Base-by-base conservation (phyloP, 2,797 vertebrate genomes). In the Typhlichthys subterraneus region DNA sequence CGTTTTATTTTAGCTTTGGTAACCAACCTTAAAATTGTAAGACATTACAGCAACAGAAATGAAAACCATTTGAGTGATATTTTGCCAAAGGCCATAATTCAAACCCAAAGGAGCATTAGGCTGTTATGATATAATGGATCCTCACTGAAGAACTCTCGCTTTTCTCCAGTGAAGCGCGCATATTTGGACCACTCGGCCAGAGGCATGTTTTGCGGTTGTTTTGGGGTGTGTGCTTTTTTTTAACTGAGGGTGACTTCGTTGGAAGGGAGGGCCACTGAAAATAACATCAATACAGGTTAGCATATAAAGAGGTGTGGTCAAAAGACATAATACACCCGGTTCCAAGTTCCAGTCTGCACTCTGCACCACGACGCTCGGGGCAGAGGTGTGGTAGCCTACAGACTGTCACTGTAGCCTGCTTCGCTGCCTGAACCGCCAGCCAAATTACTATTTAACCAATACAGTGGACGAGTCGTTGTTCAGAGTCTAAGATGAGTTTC, bases 241-340 rank as follows among this genome's bases (percentile, higher is more conserved):
- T 31, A 3, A n/a, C 47, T 49, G 47, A 49, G 13, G 47, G n/a
- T 12, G 45, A 70, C 67, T 52, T 23, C 23, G 11, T 57, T 48
- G 52, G 52, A 23, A 75, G 17, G 76, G 84, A 55, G 81, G 71
- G 79, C 45, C 73, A 10, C 19, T 0, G 23, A 15, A 55, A 61
- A 5, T 13, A 7, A 33, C 58, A 61, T 67, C 61, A 72, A 63
- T 42, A 63, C 55, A 64, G 46, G 1, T 65, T 8, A 60, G 58
- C 54, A 79, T 52, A 48, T 5, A n/a, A 17, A 67, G 77, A 73
- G 89, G 88, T 81, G 88, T 85, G 88, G 89, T 64, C 73, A 19
- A 23, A 58, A 48, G 46, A 11, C 12, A 48, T 5, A 48, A 48
- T 4, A n/a, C 11, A 8, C 19, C 6, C 13, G 12, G 31, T 53